Percentiles rank a stretch among this genome's conserved stretches.
These are phyloP conservation scores for Sipha flava DNA, from an alignment of 1,140 invertebrate species.

Conservation along the genomic window DNA sequence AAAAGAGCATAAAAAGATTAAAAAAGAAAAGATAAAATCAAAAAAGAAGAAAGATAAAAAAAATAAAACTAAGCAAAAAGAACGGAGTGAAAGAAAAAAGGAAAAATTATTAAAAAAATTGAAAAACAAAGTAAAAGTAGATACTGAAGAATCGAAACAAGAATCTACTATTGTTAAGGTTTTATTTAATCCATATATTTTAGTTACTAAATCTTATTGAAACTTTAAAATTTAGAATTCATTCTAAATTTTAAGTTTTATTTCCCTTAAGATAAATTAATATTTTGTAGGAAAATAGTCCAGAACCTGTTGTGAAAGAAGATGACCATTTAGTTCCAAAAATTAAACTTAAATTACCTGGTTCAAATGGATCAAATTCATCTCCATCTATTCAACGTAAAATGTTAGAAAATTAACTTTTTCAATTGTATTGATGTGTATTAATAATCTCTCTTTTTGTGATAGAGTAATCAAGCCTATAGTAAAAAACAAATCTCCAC, in stretches of 20 bases:
- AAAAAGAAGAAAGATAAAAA: conserved; percentile 60
- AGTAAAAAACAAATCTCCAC: neutral
- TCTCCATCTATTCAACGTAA: neutral
- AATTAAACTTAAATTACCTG: conserved; percentile 65
- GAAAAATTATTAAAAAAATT: neutral
- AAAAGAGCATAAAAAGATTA: conserved; percentile 52
- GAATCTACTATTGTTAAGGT: neutral
- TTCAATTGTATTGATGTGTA: too few relatives aligned
- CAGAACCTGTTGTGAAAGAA: neutral
- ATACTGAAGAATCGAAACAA: neutral
- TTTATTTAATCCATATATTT: neutral
- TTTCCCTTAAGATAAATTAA: neutral
- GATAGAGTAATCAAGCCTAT: neutral
- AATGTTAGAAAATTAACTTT: neutral
- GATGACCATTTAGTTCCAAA: conserved; percentile 53
- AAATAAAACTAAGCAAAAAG: conserved; percentile 70
- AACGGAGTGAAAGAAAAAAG: conserved; percentile 47
- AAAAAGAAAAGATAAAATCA: conserved; percentile 65
- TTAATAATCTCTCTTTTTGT: too few relatives aligned
- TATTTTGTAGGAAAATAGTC: neutral
- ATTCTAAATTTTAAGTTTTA: too few relatives aligned
- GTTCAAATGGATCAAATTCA: conserved; percentile 40
- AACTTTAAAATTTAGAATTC: too few relatives aligned
- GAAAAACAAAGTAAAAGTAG: neutral
- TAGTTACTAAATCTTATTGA: neutral